Base-by-base conservation (phyloP, 2,113 vertebrate genomes). In the Microcebus griseorufus region DNA sequence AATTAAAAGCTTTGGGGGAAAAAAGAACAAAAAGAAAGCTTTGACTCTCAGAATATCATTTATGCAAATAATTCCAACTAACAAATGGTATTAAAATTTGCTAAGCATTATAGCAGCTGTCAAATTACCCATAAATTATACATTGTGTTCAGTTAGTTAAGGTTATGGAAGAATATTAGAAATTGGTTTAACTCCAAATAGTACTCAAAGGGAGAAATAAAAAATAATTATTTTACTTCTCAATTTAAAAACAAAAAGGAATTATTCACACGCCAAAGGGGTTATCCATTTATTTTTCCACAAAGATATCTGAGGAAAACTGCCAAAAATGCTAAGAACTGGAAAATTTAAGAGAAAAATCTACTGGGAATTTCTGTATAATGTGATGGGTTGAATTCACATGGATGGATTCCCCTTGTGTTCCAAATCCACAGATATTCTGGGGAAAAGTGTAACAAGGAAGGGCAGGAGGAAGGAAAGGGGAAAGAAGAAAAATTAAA, bases 71-170 rank as follows among this genome's bases (percentile, higher is more conserved):
- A 80, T 29, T 90, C 62, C 70, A 60, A 78, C 58, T 64, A 80
- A 45, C 23, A 97, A 96, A 72, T 51, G 67, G 51, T 27, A 73
- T 81, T 60, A 90, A 69, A 82, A 92, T 85, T 18, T 10, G 5
- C 94, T 78, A 96, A 96, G 96, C 58, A 39, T 53, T 53, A 69
- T 76, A 94, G 91, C 95, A 98, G 94, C 94, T 97, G 93, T 96
- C 92, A 93, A 91, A 90, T 85, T 32, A 96, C 81, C 92, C 94
- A 91, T 72, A 17, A 62, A 60, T 97, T 93, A 60, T 48, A 94
- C 69, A 78, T 85, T 82, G 14, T 42, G 84, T 94, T 97, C 81
- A 84, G 83, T 93, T 82, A 92, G 95, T 88, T 95, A 94, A 93
- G 81, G 29, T 95, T 96, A 96, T 0, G 22, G 80, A 95, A 93